Evolutionary conservation across 64 coral and sea anemone species (phyloP), one percentile per base, ranked within the genome.

Genomic region (Catalaphyllia jardinei): DNA sequence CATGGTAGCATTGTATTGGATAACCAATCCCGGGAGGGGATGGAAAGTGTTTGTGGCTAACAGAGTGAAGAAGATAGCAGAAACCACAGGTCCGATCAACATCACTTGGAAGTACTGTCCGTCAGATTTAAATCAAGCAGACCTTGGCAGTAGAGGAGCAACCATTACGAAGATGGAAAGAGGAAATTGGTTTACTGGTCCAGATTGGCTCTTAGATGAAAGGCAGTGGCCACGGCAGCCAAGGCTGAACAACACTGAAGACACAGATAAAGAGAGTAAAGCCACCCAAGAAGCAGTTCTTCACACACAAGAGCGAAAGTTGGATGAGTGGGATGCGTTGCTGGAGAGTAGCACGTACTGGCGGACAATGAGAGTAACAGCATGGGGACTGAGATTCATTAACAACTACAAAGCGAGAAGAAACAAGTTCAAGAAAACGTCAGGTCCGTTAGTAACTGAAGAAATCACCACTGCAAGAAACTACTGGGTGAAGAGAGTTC

Each of bases 41-140:
- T 89, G 72, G 72, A 94, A 89, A 19, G 80, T 86, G 25, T 78
- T 85, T 71, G 92, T 89, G 22, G 4, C 62, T 7, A 94, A 94
- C 27, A 31, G 86, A 31, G 92, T 94, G 14, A 94, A 46, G 20
- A 94, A 94, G 77, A 94, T 94, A 59, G 87, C 86, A 62, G 78
- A 84, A 74, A 86, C 82, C 67, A 86, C 87, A 5, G 27, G 74
- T 46, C 29, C 75, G 4, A 83, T 61, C 28, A 19, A 42, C 3
- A 94, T 89, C 17, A 62, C 52, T 35, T 94, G 86, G 79, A 94
- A 85, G 52, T 65, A 94, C 71, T 76, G 52, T 27, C 78, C 86
- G 31, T 75, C 78, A 20, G 79, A 83, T 6, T 76, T 55, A 24
- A 93, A 93, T 24, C 24, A 85, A 25, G 92, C 86, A 64, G 92